Evolutionary conservation across 1,140 invertebrate genomes (phyloP), one percentile per base, ranked within the genome.

Genomic region (Oppia nitens): DNA sequence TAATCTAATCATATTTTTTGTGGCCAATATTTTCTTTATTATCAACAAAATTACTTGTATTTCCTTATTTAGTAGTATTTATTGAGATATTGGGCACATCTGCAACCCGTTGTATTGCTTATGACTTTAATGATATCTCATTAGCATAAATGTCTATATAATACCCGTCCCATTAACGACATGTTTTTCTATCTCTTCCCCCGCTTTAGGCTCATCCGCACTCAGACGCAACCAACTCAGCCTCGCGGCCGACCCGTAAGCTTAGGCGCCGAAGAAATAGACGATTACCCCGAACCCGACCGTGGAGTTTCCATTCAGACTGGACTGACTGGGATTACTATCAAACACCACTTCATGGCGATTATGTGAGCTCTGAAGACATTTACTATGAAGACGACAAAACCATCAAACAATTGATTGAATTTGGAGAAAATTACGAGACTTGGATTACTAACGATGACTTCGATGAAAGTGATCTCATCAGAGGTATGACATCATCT

Each of bases 351-450:
- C 26, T 48, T 55, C 6, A 20, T 6, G 49, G 57, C 11, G 59
- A 60, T 21, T 54, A 57, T 47, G 20, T 29, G 21, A 54, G 59
- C 26, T 47, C 28, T 26, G 59, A 55, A 27, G 53, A 60, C 27
- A 26, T 29, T 20, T 29, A 57, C 21, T 55, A 49, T 56, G 59
- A 60, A 24, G 47, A 61, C 28, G 60, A 61, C 47, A 56, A 61
- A 26, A n/a, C 47, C 3, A 47, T 57, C 40, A 47, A 49, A 9
- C 51, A 57, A 17, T 49, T 61, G 25, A 61, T 54, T 17, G 60
- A 61, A 47, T 61, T 61, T 52, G 60, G 60, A 23, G 60, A 61
- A 57, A 61, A 61, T 23, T 61, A 61, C 53, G 60, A 61, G 24
- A 40, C 25, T 21, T 61, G 60, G 60, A 51, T 61, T 47, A 57